Conservation (phyloP, 2,888 invertebrate species). For the Ferdinandea cuprea region DNA sequence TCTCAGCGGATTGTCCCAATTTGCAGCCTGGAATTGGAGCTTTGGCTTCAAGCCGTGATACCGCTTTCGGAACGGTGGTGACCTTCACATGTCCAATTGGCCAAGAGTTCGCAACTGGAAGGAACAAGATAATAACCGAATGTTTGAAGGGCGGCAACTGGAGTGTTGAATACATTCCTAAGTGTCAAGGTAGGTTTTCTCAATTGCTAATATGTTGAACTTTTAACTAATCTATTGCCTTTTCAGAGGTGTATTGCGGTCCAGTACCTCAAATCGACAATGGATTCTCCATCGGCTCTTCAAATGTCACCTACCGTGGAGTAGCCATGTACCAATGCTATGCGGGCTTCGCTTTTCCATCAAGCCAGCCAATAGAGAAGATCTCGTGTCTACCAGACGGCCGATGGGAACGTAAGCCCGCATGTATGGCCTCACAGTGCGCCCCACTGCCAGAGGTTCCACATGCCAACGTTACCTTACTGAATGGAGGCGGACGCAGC, state of each 20-base stretch:
- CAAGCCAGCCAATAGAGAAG: slow-evolving; percentile 92
- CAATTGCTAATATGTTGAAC: too few species aligned
- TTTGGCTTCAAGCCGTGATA: slow-evolving; percentile 94
- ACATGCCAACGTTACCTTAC: slow-evolving; percentile 92
- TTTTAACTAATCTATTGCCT: too few species aligned
- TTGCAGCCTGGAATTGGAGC: slow-evolving; percentile 93
- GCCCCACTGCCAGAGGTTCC: slow-evolving; percentile 93
- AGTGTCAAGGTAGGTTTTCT: slow-evolving; percentile 93
- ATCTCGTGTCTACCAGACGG: slow-evolving; percentile 95
- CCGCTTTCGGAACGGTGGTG: slow-evolving; percentile 94
- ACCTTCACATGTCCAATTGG: slow-evolving; percentile 96
- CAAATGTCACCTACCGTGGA: slow-evolving; percentile 96
- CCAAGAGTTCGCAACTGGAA: slow-evolving; percentile 96
- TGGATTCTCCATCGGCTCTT: slow-evolving; percentile 97
- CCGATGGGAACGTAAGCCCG: slow-evolving; percentile 95
- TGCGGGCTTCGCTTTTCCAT: slow-evolving; percentile 96
- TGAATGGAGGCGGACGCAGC: slow-evolving; percentile 95
- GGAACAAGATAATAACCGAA: slow-evolving; percentile 91
- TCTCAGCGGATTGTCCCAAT: slow-evolving; percentile 95
- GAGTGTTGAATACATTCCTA: slow-evolving; percentile 95
- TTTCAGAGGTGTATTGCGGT: slow-evolving; percentile 94
- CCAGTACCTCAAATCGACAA: slow-evolving; percentile 99
- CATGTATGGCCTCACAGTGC: slow-evolving; percentile 96
- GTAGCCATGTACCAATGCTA: slow-evolving; percentile 98
- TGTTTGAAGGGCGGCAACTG: slow-evolving; percentile 95